Evolutionary conservation across 2,113 vertebrate species (phyloP), one percentile per base, ranked within the genome.

Genomic region (Arenaria interpres): DNA sequence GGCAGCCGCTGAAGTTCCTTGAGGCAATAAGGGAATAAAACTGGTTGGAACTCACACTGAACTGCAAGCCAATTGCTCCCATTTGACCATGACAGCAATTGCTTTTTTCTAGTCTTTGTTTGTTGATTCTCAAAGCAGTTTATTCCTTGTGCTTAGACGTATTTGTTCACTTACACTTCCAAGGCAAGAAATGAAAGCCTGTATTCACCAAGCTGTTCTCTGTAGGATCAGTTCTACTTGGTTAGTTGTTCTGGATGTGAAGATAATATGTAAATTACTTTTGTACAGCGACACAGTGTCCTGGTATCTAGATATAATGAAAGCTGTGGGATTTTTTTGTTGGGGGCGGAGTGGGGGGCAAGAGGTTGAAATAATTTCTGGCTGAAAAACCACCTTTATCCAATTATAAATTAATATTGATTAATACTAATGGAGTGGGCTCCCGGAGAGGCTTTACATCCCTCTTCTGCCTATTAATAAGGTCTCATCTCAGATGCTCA

Each of bases 1-100:
- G 82, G 88, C 51, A 86, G 76, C 76, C 93, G 77, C 84, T 95
- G 64, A 93, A 95, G 53, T 75, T 95, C 89, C 97, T 92, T 62
- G 62, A 69, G 95, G 92, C 86, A 87, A 69, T 46, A 7, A 20
- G 53, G 41, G 53, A 91, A 30, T 72, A 32, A 90, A 78, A 33
- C 68, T 39, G 23, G 41, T 54, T 94, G 62, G 82, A 95, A 66
- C 48, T 76, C n/a, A 16, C 46, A 73, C 53, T 82, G 62, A 90
- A 77, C 48, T 72, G 46, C 3, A 14, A 4, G 2, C 32, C 11
- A 20, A 10, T 57, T 80, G 51, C 48, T 94, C n/a, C 48, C 37
- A 43, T 73, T 41, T 89, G 72, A 45, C 83, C 35, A 32, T 78
- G 82, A 56, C 3, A 51, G 14, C 35, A 68, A 10, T 43, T 37